These are phyloP conservation scores for Heterodera filipjevi DNA, from an alignment of 2,888 invertebrate genomes.

Conservation along the genomic window DNA sequence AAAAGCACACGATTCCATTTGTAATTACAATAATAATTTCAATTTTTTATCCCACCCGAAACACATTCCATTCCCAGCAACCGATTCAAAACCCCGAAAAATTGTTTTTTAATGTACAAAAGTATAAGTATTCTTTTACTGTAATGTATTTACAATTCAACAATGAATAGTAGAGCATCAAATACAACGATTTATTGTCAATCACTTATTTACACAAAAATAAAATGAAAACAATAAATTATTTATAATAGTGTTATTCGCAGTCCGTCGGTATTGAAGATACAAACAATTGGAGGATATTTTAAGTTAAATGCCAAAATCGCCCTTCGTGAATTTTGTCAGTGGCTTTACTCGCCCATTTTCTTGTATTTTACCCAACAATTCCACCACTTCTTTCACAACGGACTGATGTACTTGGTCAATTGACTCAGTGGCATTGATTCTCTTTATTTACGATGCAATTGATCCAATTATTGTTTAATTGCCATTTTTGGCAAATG, in stretches of 20 bases:
- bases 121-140: too few species aligned
- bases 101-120: not conserved
- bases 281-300: not conserved
- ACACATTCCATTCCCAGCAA: too few species aligned
- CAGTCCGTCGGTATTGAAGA: too few species aligned
- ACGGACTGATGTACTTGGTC: slow-evolving; percentile 38
- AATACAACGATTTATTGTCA: too few species aligned
- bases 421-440: slow-evolving; percentile 38
- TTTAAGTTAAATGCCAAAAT: slow-evolving; percentile 18
- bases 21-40: not conserved
- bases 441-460: slow-evolving; percentile 28
- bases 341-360: slow-evolving; percentile 14
- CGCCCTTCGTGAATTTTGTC: slow-evolving; percentile 15
- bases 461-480: not conserved
- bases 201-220: too few species aligned
- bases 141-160: not conserved
- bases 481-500: not conserved
- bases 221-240: too few species aligned
- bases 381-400: slow-evolving; percentile 26
- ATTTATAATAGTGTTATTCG: too few species aligned
- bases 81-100: not conserved
- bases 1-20: too few species aligned
- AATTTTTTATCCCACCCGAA: not conserved
- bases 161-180: too few species aligned
- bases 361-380: slow-evolving; percentile 23